phyloP scores from a whole-genome alignment of 35 echinoderm and acorn worm genomes.

The Stichopus chloronotus region DNA sequence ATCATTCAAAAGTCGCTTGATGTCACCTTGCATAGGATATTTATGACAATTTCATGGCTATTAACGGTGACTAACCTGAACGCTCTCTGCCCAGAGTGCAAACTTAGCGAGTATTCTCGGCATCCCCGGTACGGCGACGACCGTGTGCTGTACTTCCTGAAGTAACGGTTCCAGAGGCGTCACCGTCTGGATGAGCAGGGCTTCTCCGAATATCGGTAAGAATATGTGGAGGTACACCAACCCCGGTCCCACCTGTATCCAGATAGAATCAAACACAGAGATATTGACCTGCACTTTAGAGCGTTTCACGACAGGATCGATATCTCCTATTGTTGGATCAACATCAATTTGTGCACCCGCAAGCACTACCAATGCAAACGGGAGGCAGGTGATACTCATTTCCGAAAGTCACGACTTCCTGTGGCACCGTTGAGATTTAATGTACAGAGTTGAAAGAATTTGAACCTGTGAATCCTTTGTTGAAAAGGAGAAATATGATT shows the following conservation, averaged over 20 bases:
- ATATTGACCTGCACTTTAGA: not conserved
- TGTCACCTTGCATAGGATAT: too few relatives aligned
- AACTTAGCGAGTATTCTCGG: slow-evolving; percentile 70
- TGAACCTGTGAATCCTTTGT: too few relatives aligned
- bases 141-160: slow-evolving; percentile 72
- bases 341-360: too few relatives aligned
- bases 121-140: slow-evolving; percentile 28
- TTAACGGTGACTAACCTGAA: slow-evolving; percentile 57
- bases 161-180: slow-evolving; percentile 78
- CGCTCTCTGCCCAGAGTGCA: slow-evolving; percentile 64
- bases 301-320: too few relatives aligned
- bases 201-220: slow-evolving; percentile 52
- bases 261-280: not conserved
- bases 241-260: slow-evolving; percentile 73
- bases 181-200: slow-evolving; percentile 60
- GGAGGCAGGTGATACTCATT: too few relatives aligned
- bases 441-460: too few relatives aligned
- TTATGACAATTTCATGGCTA: not conserved
- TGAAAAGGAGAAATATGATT: too few relatives aligned
- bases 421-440: too few relatives aligned
- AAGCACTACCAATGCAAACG: too few relatives aligned
- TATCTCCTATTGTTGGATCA: too few relatives aligned
- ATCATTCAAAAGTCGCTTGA: too few relatives aligned
- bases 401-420: too few relatives aligned
- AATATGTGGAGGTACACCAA: slow-evolving; percentile 58